These are phyloP conservation scores for Calephelis nemesis DNA, from an alignment of 1,140 invertebrate genomes.

Conservation along the genomic window DNA sequence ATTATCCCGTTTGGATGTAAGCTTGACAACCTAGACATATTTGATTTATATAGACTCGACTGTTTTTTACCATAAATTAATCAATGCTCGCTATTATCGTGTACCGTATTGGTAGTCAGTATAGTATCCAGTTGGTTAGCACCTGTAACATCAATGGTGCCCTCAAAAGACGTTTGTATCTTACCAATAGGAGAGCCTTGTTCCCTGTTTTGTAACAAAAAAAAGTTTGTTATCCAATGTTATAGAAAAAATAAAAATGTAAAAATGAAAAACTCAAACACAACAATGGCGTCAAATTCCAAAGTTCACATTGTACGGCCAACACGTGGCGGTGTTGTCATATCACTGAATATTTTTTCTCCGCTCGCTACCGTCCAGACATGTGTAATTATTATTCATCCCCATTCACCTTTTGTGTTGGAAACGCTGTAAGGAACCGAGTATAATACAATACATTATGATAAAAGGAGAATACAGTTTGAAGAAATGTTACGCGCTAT, in stretches of 20 bases:
- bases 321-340: conserved; percentile 71
- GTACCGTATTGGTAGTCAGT: no score
- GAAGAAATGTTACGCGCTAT: conserved; percentile 64
- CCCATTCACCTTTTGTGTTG: conserved; percentile 68
- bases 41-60: no score
- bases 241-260: conserved; percentile 23
- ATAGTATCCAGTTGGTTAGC: no score
- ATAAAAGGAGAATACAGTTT: conserved; percentile 54
- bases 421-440: conserved; percentile 56
- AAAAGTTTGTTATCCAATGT: neutral
- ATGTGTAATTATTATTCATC: conserved; percentile 72
- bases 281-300: conserved; percentile 38
- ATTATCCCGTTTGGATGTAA: no score
- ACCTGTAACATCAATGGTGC: no score
- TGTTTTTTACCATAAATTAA: no score
- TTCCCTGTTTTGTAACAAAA: no score
- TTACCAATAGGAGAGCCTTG: no score
- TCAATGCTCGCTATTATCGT: no score
- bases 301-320: conserved; percentile 46
- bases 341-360: conserved; percentile 60
- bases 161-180: no score
- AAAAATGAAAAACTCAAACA: conserved; percentile 37
- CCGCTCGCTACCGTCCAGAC: conserved; percentile 58
- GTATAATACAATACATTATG: conserved; percentile 68
- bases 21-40: no score